Evolutionary conservation across 2,113 vertebrate genomes (phyloP), one percentile per base, ranked within the genome.

Genomic region (Notarius quadriscutis): DNA sequence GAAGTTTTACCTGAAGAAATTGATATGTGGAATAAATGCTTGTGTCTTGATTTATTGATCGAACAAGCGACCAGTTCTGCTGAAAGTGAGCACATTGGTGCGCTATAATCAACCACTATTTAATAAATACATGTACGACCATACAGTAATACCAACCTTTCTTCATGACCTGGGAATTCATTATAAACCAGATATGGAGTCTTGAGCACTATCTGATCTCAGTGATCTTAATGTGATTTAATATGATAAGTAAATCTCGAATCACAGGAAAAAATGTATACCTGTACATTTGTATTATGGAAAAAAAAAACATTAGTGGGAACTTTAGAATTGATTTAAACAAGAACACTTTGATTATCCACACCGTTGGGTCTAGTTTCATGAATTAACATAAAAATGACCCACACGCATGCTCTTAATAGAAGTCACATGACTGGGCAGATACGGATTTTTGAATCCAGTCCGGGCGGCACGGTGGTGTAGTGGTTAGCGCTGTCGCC

Each of bases 21-120:
- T 91, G 82, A 91, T 72, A 78, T 9, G 67, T 57, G 17, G 63
- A 89, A 85, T 88, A 84, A 90, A 84, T 67, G 77, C 7, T 83
- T 83, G 87, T 69, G 34, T 53, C 85, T 81, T 58, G 34, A 62
- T 67, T 84, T 85, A 84, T 84, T 27, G 82, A 87, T 87, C 72
- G 50, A 6, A 12, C 0, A 12, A n/a, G 11, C 4, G 5, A 7
- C 4, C 20, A 14, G 14, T n/a, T 77, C 5, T 10, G 5, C 2
- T 22, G 22, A 25, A 75, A 51, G 30, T 41, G 30, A 72, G 51
- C 41, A 75, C 41, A 12, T 22, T 27, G 50, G 50, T 7, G 14
- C 25, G 12, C 22, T 22, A 51, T 22, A 51, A 51, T 8, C 25
- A 53, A 17, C 4, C 50, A 77, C 10, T 50, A 77, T 78, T 55